Conservation (phyloP, 2,797 vertebrate species). For the Sternarchorhynchus goeldii region DNA sequence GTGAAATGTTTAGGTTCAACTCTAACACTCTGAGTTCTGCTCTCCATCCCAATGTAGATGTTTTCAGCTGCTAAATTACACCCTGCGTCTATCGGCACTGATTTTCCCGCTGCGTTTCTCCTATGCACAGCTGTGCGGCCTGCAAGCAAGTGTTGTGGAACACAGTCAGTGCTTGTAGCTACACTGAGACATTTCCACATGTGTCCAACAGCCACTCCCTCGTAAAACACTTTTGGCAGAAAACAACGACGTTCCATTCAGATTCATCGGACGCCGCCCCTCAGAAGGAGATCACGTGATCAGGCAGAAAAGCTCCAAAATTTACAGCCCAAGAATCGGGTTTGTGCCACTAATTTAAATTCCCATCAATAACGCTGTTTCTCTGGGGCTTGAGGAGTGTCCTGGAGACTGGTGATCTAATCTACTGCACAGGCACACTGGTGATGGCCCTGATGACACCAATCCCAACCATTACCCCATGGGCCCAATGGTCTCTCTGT, state of each 20-base stretch:
- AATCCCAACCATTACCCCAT: neutral
- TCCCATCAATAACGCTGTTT: slow-evolving; percentile 52
- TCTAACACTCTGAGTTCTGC: too few species aligned
- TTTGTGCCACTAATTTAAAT: slow-evolving; percentile 45
- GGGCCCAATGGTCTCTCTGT: slow-evolving; percentile 2
- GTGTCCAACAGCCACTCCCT: slow-evolving; percentile 23
- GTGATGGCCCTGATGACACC: slow-evolving; percentile 29
- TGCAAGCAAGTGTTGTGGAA: neutral
- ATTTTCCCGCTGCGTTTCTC: neutral
- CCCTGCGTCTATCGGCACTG: too few species aligned
- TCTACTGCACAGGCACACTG: slow-evolving; percentile 3
- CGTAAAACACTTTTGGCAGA: slow-evolving; percentile 26
- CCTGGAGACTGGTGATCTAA: slow-evolving; percentile 12
- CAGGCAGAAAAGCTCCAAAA: slow-evolving; percentile 40
- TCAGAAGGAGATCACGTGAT: slow-evolving; percentile 32
- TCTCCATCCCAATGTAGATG: too few species aligned
- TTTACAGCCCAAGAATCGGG: slow-evolving; percentile 42
- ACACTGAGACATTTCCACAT: slow-evolving; percentile 16
- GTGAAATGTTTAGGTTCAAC: neutral
- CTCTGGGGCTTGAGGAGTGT: slow-evolving; percentile 40
- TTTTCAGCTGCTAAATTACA: too few species aligned
- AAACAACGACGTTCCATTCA: slow-evolving; percentile 35
- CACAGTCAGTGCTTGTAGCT: slow-evolving; percentile 20
- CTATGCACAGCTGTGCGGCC: slow-evolving; percentile 13
- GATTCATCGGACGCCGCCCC: slow-evolving; percentile 41